Base-by-base conservation (phyloP, 1,140 invertebrate species). In the Battus philenor region DNA sequence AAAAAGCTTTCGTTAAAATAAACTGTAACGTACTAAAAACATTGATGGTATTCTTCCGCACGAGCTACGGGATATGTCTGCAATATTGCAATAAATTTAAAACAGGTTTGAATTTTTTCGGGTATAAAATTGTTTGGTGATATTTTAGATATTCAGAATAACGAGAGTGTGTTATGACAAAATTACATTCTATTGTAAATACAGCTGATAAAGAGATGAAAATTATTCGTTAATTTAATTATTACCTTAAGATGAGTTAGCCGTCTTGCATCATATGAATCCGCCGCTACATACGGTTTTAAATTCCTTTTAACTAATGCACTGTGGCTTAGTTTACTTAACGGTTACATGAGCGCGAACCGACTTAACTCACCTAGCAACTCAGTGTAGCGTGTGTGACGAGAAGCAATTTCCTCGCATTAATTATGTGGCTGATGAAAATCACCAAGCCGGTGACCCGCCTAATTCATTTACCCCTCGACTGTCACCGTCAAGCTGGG, bases 341-440 rank as follows among this genome's bases (percentile, higher is more conserved):
- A 20, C 18, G 18, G 18, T n/a, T 3, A 20, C 18, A 20, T 20
- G 18, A 20, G 18, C 6, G 18, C 18, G 6, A 20, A 20, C 2
- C 6, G 6, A 20, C 29, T 30, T 30, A 30, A 41, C 38, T 16
- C 26, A 41, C 26, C 38, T 26, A 4, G 38, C 13, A 26, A 41
- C 22, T 13, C 15, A 30, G 38, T n/a, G 22, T 16, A 7, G 13
- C 13, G 38, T 36, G 46, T 47, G 31, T 30, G 62, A 54, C 50
- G 53, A 54, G 67, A 66, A 59, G 68, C 71, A 77, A 82, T 79
- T 75, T 73, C 69, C 73, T 59, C 57, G 50, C 56, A 60, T 70
- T 79, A 77, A 81, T 82, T 75, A 77, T 73, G 69, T 59, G 71
- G 68, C 48, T 63, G 67, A 76, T 71, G 77, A 74, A 75, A 75